Conservation (phyloP, 2,888 invertebrate species). For the Chamaedrilus cognettii region DNA sequence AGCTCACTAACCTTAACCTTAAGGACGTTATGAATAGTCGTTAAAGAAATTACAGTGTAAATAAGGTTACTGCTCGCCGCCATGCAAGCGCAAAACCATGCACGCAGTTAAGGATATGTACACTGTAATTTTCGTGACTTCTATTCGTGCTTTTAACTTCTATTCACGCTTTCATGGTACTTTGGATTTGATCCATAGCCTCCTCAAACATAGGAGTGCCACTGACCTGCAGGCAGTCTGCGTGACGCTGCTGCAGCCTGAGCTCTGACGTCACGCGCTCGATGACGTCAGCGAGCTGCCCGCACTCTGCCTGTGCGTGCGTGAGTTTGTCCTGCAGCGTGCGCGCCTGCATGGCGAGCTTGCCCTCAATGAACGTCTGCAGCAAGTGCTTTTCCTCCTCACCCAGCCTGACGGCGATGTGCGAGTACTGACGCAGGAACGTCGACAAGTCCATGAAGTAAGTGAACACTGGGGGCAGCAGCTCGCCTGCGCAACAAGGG, state of each 20-base stretch:
- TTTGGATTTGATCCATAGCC: too few relatives aligned
- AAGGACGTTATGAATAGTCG: too few relatives aligned
- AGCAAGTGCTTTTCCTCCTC: constrained; percentile 36
- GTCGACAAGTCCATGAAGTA: constrained; percentile 35
- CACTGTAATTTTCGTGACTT: too few relatives aligned
- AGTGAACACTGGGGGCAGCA: constrained; percentile 34
- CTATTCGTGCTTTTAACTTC: too few relatives aligned
- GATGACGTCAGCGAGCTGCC: constrained; percentile 1
- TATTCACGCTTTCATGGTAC: too few relatives aligned
- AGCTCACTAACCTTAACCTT: too few relatives aligned
- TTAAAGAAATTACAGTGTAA: too few relatives aligned
- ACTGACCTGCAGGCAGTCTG: neutral
- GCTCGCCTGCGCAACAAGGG: constrained; percentile 27
- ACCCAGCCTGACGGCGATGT: constrained; percentile 34
- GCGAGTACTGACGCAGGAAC: constrained; percentile 30
- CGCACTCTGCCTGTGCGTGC: neutral
- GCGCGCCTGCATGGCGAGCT: constrained; percentile 21
- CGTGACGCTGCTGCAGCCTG: neutral
- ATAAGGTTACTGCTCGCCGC: too few relatives aligned
- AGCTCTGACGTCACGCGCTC: neutral
- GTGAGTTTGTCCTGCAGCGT: constrained; percentile 13
- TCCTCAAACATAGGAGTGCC: too few relatives aligned
- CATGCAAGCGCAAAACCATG: too few relatives aligned
- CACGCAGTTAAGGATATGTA: too few relatives aligned
- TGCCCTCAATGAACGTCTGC: constrained; percentile 35